Evolutionary conservation across 2,113 vertebrate genomes (phyloP).

Genomic region (Spermophilus dauricus): DNA sequence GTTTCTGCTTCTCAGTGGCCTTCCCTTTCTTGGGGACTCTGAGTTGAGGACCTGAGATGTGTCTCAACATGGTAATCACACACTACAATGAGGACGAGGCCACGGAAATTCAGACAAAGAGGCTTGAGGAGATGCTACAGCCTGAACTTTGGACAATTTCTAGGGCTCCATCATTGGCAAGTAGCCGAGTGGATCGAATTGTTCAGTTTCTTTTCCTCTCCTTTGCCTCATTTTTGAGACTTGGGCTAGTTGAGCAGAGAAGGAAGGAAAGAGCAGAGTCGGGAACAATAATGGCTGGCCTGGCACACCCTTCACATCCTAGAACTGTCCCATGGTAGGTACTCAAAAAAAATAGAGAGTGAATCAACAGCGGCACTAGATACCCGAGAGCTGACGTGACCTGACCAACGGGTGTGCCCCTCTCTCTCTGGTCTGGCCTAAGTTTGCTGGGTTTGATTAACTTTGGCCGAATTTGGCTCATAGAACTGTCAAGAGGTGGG

Average conservation of each 20-base stretch:
- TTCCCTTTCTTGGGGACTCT: neutral
- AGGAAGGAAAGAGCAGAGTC: neutral
- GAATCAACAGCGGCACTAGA: neutral
- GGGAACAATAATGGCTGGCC: neutral
- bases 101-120: neutral
- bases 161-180: neutral
- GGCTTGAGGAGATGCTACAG: neutral
- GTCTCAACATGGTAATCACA: neutral
- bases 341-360: neutral
- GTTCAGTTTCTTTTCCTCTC: neutral
- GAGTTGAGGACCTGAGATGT: slow-evolving; percentile 2
- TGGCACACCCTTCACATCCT: neutral
- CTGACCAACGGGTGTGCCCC: neutral
- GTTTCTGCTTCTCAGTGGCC: neutral
- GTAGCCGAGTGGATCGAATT: neutral
- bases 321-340: neutral
- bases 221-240: slow-evolving; percentile 40
- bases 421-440: neutral
- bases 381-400: neutral
- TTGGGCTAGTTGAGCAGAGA: neutral
- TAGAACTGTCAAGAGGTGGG: neutral
- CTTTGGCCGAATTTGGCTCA: neutral
- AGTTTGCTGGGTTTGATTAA: neutral
- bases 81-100: neutral
- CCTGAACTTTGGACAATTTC: neutral